phyloP scores from a whole-genome alignment of 2,888 invertebrate species.

The Nudaria mundana region DNA sequence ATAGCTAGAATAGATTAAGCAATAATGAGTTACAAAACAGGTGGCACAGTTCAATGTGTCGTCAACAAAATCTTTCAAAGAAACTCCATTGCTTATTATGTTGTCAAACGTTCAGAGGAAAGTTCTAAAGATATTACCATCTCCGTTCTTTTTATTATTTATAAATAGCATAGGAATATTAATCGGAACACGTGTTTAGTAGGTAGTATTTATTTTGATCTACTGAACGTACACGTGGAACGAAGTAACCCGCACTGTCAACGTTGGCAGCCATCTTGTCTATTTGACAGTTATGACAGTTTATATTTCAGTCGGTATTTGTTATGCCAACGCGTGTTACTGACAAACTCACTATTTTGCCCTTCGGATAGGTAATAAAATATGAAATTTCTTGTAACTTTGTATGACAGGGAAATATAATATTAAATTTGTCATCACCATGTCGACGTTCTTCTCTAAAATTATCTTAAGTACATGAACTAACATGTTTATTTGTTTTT shows the following conservation, averaged over 20 bases:
- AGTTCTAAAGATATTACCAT: constrained; percentile 11
- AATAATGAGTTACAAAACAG: no score
- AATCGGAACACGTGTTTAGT: constrained; percentile 27
- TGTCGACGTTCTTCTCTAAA: no score
- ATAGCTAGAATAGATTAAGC: no score
- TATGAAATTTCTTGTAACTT: constrained; percentile 13
- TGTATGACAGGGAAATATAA: constrained; percentile 5
- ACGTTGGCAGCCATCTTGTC: constrained; percentile 25
- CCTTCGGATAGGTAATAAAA: constrained; percentile 30
- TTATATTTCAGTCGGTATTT: constrained; percentile 19
- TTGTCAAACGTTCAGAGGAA: constrained; percentile 6
- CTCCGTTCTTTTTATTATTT: constrained; percentile 17
- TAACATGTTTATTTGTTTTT: no score
- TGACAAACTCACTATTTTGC: constrained; percentile 18
- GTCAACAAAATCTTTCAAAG: not conserved
- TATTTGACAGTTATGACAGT: constrained; percentile 29
- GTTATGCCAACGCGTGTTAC: constrained; percentile 17
- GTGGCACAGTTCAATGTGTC: not conserved
- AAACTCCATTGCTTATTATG: not conserved
- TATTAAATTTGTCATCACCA: no score
- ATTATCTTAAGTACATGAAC: no score
- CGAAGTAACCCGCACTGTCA: constrained; percentile 16
- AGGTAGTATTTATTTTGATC: constrained; percentile 24
- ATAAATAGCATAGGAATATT: constrained; percentile 29
- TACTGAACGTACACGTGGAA: constrained; percentile 18